Percentiles rank a stretch among this genome's conserved stretches.
Evolutionary conservation across 2,888 invertebrate genomes (phyloP).

Genomic region (Diaphora mendica): DNA sequence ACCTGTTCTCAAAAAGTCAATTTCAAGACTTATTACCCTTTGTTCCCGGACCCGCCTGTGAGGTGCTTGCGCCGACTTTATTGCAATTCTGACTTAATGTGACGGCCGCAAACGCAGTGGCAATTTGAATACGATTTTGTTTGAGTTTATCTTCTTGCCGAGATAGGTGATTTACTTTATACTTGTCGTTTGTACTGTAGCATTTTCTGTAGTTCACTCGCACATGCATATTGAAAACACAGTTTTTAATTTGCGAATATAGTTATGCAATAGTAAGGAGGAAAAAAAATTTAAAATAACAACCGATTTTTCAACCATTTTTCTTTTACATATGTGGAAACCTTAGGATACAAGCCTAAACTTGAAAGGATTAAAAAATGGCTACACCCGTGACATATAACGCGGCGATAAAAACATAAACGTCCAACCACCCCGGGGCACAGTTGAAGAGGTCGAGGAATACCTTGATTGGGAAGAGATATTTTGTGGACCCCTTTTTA

Average conservation of each 20-base stretch:
- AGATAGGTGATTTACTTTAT: slow-evolving; percentile 18
- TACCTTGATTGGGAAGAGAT: not conserved
- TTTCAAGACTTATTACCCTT: slow-evolving; percentile 79
- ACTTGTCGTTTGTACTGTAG: slow-evolving; percentile 17
- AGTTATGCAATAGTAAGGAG: not conserved
- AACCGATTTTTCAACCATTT: not conserved
- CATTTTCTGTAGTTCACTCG: not conserved
- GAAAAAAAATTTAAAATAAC: not conserved
- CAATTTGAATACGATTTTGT: slow-evolving; percentile 57
- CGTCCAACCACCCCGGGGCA: not conserved
- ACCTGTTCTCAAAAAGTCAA: slow-evolving; percentile 78
- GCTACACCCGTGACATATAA: not conserved
- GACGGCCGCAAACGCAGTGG: slow-evolving; percentile 63
- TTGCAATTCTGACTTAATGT: slow-evolving; percentile 68
- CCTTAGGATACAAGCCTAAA: not conserved
- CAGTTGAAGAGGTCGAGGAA: not conserved
- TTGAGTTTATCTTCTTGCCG: slow-evolving; percentile 41
- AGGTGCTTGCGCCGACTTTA: slow-evolving; percentile 65
- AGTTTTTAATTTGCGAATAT: not conserved
- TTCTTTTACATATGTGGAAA: not conserved
- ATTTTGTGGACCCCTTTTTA: too few relatives aligned
- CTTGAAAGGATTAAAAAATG: not conserved
- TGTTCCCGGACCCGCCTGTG: slow-evolving; percentile 72
- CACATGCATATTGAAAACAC: not conserved
- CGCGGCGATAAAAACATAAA: not conserved